Evolutionary conservation across 2,797 vertebrate species (phyloP).

Genomic region (Hyperoplus lanceolatus): DNA sequence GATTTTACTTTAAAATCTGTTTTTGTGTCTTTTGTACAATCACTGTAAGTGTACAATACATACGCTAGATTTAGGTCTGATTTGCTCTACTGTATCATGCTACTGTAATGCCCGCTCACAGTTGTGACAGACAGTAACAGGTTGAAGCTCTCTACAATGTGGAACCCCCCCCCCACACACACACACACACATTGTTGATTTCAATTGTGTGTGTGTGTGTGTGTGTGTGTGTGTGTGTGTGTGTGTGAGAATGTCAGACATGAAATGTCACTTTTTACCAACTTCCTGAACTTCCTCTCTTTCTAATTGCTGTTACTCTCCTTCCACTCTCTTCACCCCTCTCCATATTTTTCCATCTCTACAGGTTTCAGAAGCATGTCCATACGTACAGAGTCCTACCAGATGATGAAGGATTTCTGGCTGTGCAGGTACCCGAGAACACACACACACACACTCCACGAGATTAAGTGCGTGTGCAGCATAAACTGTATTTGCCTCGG

Average conservation of each 20-base stretch:
- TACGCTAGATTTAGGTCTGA: background rate
- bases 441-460: slow-evolving; percentile 18
- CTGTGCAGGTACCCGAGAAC: slow-evolving; percentile 90
- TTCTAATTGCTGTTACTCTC: slow-evolving; percentile 2
- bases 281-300: background rate
- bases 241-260: slow-evolving; percentile 1
- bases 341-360: slow-evolving; percentile 19
- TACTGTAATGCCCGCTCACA: slow-evolving; percentile 59
- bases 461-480: slow-evolving; percentile 41
- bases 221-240: background rate
- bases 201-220: too few relatives aligned
- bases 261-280: background rate
- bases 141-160: slow-evolving; percentile 51
- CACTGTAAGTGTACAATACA: background rate
- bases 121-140: slow-evolving; percentile 78
- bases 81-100: slow-evolving; percentile 48
- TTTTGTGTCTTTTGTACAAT: background rate
- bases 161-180: slow-evolving; percentile 22
- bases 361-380: slow-evolving; percentile 97
- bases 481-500: slow-evolving; percentile 63
- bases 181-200: background rate
- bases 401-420: slow-evolving; percentile 95
- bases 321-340: background rate
- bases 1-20: background rate
- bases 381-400: slow-evolving; percentile 97